Evolutionary conservation across 2,797 vertebrate genomes (phyloP).

Genomic region (Hippoglossus hippoglossus): DNA sequence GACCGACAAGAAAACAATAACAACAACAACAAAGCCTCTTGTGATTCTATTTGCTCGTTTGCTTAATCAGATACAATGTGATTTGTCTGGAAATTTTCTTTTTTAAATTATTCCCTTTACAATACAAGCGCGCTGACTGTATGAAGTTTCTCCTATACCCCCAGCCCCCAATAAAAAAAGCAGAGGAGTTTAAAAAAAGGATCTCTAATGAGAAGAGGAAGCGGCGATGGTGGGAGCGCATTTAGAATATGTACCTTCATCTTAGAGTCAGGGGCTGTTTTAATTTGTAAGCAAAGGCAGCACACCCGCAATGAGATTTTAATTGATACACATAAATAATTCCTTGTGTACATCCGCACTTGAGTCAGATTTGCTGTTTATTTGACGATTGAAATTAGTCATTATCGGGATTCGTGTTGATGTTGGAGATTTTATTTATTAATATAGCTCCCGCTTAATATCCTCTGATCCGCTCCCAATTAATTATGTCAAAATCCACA

Average conservation of each 20-base stretch:
- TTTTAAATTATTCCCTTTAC: slow-evolving; percentile 75
- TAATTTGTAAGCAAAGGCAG: slow-evolving; percentile 87
- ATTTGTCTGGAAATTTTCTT: slow-evolving; percentile 77
- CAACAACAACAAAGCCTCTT: slow-evolving; percentile 69
- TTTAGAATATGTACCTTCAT: slow-evolving; percentile 84
- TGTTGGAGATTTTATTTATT: slow-evolving; percentile 86
- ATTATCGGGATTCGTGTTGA: slow-evolving; percentile 84
- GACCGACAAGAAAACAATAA: slow-evolving; percentile 42
- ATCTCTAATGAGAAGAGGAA: slow-evolving; percentile 80
- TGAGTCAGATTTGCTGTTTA: slow-evolving; percentile 89
- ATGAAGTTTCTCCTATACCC: slow-evolving; percentile 38
- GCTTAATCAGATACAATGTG: slow-evolving; percentile 82
- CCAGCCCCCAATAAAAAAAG: slow-evolving; percentile 56
- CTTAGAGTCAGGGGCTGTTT: slow-evolving; percentile 82
- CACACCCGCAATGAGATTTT: slow-evolving; percentile 91
- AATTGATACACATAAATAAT: slow-evolving; percentile 96
- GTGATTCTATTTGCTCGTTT: slow-evolving; percentile 74
- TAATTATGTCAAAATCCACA: slow-evolving; percentile 86
- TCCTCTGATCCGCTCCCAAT: slow-evolving; percentile 83
- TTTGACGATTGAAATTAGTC: slow-evolving; percentile 85
- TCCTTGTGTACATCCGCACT: slow-evolving; percentile 91
- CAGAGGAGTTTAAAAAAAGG: slow-evolving; percentile 70
- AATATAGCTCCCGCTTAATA: slow-evolving; percentile 81
- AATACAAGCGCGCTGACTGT: slow-evolving; percentile 65
- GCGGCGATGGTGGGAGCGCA: slow-evolving; percentile 70